These are phyloP conservation scores for Orthonyx spaldingii DNA, from an alignment of 2,113 vertebrate genomes.

Conservation along the genomic window DNA sequence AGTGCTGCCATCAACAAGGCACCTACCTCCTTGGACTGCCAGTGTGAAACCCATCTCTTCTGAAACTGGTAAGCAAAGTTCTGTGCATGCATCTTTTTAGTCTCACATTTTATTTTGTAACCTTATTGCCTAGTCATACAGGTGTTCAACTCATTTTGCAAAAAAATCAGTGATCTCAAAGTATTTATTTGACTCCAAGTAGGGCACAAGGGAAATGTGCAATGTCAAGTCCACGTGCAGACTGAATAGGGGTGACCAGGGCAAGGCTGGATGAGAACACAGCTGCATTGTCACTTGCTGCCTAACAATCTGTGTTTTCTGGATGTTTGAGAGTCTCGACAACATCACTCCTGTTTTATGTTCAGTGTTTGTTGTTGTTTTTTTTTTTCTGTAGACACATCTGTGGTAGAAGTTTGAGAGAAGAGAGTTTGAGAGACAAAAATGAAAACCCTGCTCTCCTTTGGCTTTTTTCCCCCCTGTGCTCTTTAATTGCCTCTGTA, in stretches of 20 bases:
- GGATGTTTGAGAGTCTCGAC: neutral
- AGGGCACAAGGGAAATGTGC: neutral
- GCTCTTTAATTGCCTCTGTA: neutral
- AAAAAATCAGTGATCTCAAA: neutral
- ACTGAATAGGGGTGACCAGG: neutral
- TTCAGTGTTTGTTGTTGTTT: neutral
- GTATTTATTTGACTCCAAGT: neutral
- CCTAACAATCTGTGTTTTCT: neutral
- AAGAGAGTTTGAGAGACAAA: neutral
- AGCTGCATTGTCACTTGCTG: neutral
- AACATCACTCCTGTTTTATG: neutral
- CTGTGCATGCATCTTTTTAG: neutral
- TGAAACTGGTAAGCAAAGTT: neutral
- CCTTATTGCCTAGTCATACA: neutral
- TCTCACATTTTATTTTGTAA: neutral
- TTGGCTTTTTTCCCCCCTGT: fast-evolving
- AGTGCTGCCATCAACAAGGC: neutral
- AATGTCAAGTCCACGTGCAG: neutral
- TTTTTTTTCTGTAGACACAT: neutral
- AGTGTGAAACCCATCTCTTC: neutral
- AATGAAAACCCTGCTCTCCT: neutral
- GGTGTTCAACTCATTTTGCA: neutral
- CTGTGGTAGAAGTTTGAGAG: neutral
- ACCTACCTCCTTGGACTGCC: neutral
- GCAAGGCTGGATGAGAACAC: neutral